Percentiles rank a stretch among this genome's conserved stretches.
These are phyloP conservation scores for Drosophila seclusa DNA, from an alignment of 2,888 invertebrate species.

Conservation along the genomic window DNA sequence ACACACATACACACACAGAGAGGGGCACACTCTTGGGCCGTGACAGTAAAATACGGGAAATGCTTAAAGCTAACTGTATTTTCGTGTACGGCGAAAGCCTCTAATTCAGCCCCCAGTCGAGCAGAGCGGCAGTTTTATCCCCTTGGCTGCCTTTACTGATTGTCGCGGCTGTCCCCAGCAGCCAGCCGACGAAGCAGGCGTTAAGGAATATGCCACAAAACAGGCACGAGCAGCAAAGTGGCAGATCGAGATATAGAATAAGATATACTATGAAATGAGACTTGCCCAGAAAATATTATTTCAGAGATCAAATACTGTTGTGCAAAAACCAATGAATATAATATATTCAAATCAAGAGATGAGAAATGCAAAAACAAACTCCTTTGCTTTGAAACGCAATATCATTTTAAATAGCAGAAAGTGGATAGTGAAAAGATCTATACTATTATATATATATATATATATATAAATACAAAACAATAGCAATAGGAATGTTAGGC, in stretches of 20 bases:
- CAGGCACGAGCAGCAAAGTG: background rate
- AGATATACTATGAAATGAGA: no score
- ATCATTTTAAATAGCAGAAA: background rate
- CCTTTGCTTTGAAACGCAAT: background rate
- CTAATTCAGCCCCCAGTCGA: constrained; percentile 54
- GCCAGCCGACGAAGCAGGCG: constrained; percentile 43
- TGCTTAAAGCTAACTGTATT: constrained; percentile 80
- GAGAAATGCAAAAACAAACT: background rate
- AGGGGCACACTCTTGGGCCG: constrained; percentile 44
- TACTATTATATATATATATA: no score
- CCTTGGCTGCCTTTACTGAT: constrained; percentile 48
- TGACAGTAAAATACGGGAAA: constrained; percentile 79
- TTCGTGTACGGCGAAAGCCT: constrained; percentile 74
- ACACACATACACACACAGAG: constrained; percentile 11
- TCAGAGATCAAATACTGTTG: background rate
- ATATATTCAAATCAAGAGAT: background rate
- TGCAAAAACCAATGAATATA: background rate
- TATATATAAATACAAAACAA: background rate
- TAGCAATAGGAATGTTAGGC: background rate
- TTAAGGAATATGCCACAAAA: constrained; percentile 41
- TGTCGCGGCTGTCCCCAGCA: constrained; percentile 50
- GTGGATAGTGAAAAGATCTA: background rate
- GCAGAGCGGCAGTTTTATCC: constrained; percentile 24
- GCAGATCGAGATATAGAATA: background rate
- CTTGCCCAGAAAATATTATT: background rate